Conservation (phyloP, 2,888 invertebrate species). For the Catonia carolina region DNA sequence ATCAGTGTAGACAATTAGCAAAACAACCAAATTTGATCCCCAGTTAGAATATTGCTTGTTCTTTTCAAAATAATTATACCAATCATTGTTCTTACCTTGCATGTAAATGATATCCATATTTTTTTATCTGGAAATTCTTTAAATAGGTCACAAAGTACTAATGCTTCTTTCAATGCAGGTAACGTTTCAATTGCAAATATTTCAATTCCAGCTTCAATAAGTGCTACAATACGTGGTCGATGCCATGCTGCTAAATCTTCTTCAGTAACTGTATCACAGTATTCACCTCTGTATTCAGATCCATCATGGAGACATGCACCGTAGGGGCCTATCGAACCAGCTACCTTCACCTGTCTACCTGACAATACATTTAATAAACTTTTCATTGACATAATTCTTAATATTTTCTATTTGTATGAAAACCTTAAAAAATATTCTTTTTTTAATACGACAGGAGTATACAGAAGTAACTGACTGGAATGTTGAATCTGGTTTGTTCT, state of each 20-base stretch:
- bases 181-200: slow-evolving; percentile 88
- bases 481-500: no score
- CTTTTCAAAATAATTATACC: no score
- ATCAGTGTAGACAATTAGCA: no score
- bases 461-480: no score
- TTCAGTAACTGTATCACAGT: slow-evolving; percentile 57
- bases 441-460: no score
- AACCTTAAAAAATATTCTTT: no score
- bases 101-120: slow-evolving; percentile 88
- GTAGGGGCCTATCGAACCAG: slow-evolving; percentile 88
- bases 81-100: slow-evolving; percentile 55
- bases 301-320: slow-evolving; percentile 85
- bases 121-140: slow-evolving; percentile 69
- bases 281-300: slow-evolving; percentile 88
- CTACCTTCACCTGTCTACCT: slow-evolving; percentile 48
- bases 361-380: no score
- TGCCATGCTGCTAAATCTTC: slow-evolving; percentile 76
- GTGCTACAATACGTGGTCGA: slow-evolving; percentile 66
- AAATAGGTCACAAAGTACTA: slow-evolving; percentile 70
- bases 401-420: no score
- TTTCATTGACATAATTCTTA: no score
- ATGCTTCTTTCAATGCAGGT: slow-evolving; percentile 77
- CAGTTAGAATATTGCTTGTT: no score
- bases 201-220: slow-evolving; percentile 76
- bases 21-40: no score